These are phyloP conservation scores for Pyrocoelia pectoralis DNA, from an alignment of 2,888 invertebrate species.

Conservation along the genomic window DNA sequence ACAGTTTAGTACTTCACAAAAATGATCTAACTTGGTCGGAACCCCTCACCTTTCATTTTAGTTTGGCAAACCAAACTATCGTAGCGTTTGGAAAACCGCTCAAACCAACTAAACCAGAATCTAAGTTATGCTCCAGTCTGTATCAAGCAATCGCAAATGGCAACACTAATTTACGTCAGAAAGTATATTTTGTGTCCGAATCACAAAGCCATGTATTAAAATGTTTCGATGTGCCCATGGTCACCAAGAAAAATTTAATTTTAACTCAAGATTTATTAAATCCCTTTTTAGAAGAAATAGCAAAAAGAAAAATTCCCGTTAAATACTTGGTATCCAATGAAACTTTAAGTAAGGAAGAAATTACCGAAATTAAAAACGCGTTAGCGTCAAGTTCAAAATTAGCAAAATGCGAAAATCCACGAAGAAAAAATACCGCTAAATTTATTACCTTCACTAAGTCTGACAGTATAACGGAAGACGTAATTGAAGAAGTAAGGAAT, in stretches of 20 bases:
- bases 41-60: conserved; percentile 32
- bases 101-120: conserved; percentile 6
- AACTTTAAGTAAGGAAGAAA: conserved; percentile 2
- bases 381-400: not conserved
- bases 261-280: conserved; percentile 23
- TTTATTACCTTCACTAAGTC: not conserved
- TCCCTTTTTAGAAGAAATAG: conserved; percentile 22
- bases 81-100: conserved; percentile 31
- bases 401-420: not conserved
- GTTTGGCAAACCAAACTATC: conserved; percentile 26
- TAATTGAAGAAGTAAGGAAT: not conserved
- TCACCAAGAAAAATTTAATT: conserved; percentile 23
- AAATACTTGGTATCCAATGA: not conserved
- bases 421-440: not conserved
- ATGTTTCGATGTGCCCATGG: conserved; percentile 22
- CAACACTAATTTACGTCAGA: conserved; percentile 19
- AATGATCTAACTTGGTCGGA: not conserved
- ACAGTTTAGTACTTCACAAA: conserved; percentile 24
- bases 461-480: not conserved
- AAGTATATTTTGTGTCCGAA: conserved; percentile 28
- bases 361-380: not conserved
- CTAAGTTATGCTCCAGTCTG: conserved; percentile 22
- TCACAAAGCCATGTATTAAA: conserved; percentile 16
- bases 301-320: conserved; percentile 8
- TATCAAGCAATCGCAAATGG: conserved; percentile 14